Conservation (phyloP, 2,888 invertebrate species). For the Mycalesis mineus region DNA sequence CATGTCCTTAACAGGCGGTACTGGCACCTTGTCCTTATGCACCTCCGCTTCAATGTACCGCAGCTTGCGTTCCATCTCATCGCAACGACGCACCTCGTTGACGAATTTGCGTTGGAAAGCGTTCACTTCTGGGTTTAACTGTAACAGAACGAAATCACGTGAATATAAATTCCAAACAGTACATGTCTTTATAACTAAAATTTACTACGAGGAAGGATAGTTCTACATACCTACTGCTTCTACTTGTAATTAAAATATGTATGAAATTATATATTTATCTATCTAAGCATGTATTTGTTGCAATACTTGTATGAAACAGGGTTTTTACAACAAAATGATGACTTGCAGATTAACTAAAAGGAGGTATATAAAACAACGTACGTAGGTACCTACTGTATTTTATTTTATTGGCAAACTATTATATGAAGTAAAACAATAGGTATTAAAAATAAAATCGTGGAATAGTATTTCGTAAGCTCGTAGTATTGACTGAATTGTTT, state of each 20-base stretch:
- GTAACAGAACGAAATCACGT: constrained; percentile 35
- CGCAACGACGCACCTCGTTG: constrained; percentile 92
- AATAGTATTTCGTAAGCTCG: background rate
- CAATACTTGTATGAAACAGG: too few species aligned
- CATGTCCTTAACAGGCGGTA: constrained; percentile 85
- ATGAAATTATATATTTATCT: too few species aligned
- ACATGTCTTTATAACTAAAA: too few species aligned
- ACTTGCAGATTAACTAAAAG: too few species aligned
- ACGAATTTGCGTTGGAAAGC: constrained; percentile 95
- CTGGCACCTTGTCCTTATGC: constrained; percentile 87
- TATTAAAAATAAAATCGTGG: constrained; percentile 8
- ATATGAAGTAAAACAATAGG: constrained; percentile 6
- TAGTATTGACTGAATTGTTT: background rate
- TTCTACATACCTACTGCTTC: too few species aligned
- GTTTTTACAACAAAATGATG: too few species aligned
- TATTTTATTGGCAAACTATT: background rate
- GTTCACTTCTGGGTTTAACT: constrained; percentile 92
- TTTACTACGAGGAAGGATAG: too few species aligned
- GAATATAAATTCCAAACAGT: background rate
- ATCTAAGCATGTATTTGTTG: too few species aligned
- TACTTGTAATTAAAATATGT: too few species aligned
- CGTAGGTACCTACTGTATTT: background rate
- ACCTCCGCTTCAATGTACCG: constrained; percentile 92
- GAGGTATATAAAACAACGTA: background rate
- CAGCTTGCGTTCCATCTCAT: constrained; percentile 93